phyloP scores from a whole-genome alignment of 1,140 invertebrate species.

The Lordiphosa clarofinis region DNA sequence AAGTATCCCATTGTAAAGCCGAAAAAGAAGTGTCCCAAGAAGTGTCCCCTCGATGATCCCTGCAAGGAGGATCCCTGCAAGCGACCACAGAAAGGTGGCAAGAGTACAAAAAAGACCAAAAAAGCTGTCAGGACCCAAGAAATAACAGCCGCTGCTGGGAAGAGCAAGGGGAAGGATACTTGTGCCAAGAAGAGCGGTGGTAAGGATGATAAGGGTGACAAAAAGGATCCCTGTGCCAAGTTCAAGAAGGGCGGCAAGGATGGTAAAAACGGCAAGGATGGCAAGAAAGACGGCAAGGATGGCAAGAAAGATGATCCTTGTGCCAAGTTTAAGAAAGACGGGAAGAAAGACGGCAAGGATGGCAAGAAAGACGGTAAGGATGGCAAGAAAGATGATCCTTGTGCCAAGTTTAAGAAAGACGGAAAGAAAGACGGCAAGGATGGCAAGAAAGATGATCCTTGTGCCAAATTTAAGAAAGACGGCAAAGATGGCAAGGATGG shows the following conservation, averaged over 20 bases:
- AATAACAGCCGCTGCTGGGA: slow-evolving; percentile 26
- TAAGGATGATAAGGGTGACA: slow-evolving; percentile 14
- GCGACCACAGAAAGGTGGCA: slow-evolving; percentile 20
- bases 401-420: not conserved
- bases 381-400: slow-evolving; percentile 1
- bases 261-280: not conserved
- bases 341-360: slow-evolving; percentile 2
- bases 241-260: not conserved
- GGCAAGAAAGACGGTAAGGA: slow-evolving; percentile 14
- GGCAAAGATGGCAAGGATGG: no score
- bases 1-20: slow-evolving; percentile 49
- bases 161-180: slow-evolving; percentile 5
- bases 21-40: slow-evolving; percentile 56
- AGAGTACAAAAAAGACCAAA: not conserved
- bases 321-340: slow-evolving; percentile 12
- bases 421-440: not conserved
- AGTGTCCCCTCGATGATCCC: slow-evolving; percentile 52
- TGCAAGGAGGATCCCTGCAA: slow-evolving; percentile 53
- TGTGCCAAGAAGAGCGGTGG: slow-evolving; percentile 4
- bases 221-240: slow-evolving; percentile 14
- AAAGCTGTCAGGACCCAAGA: slow-evolving; percentile 8
- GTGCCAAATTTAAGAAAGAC: no score
- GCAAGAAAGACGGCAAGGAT: slow-evolving; percentile 1
- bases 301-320: slow-evolving; percentile 26
- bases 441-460: not conserved